Conservation (phyloP, 2,113 vertebrate genomes). For the Rana temporaria region DNA sequence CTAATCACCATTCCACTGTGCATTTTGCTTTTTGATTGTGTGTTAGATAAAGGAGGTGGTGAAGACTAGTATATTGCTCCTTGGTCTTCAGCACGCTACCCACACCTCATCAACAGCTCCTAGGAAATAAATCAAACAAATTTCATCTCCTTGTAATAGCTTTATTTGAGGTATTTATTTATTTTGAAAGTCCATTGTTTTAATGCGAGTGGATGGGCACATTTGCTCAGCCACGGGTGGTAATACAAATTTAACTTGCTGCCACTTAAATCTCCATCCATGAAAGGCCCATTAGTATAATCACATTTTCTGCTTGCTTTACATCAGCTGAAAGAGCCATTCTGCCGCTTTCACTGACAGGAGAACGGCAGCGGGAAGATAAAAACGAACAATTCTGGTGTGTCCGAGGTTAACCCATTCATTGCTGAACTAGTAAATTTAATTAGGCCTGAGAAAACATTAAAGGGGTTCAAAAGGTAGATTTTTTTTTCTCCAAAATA, state of each 20-base stretch:
- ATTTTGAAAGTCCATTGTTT: slow-evolving; percentile 48
- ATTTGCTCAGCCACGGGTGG: slow-evolving; percentile 53
- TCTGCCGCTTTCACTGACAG: slow-evolving; percentile 58
- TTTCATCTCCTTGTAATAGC: slow-evolving; percentile 44
- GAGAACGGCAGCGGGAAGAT: slow-evolving; percentile 58
- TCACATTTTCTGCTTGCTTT: slow-evolving; percentile 60
- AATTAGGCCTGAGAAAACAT: too few species aligned
- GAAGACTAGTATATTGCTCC: background rate
- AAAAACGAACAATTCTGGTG: slow-evolving; percentile 53
- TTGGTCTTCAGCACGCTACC: background rate
- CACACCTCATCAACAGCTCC: slow-evolving; percentile 9
- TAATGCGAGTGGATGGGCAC: slow-evolving; percentile 41
- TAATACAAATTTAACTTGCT: slow-evolving; percentile 63
- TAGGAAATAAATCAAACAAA: slow-evolving; percentile 15
- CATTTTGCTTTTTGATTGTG: background rate
- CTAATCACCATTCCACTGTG: background rate
- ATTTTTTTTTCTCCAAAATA: too few species aligned
- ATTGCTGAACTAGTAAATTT: background rate
- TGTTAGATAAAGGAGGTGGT: background rate
- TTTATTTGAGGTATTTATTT: slow-evolving; percentile 49
- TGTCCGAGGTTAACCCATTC: slow-evolving; percentile 58
- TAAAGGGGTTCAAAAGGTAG: too few species aligned
- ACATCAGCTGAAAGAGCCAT: slow-evolving; percentile 61
- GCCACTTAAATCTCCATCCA: slow-evolving; percentile 64
- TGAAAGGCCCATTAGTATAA: slow-evolving; percentile 65